These are phyloP conservation scores for Aproaerema taeniolella DNA, from an alignment of 2,888 invertebrate species.

Conservation along the genomic window DNA sequence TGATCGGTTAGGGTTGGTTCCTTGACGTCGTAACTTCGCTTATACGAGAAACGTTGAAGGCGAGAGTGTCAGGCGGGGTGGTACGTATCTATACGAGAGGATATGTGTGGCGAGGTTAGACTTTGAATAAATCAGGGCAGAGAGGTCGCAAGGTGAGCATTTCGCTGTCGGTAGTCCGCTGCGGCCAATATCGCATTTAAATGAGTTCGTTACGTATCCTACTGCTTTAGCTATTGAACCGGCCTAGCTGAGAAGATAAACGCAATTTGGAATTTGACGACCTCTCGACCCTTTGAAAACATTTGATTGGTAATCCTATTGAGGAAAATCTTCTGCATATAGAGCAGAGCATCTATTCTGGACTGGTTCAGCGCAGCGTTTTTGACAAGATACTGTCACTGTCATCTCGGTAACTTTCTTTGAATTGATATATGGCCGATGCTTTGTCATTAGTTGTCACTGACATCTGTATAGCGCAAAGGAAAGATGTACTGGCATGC, in stretches of 20 bases:
- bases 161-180: slow-evolving; percentile 22
- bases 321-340: too few species aligned
- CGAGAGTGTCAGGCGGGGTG: slow-evolving; percentile 27
- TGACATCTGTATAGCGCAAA: too few species aligned
- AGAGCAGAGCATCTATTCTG: too few species aligned
- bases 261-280: slow-evolving; percentile 37
- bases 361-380: too few species aligned
- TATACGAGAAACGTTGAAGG: slow-evolving; percentile 33
- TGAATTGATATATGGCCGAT: too few species aligned
- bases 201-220: slow-evolving; percentile 45
- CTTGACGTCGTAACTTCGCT: slow-evolving; percentile 18
- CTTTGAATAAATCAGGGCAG: slow-evolving; percentile 51
- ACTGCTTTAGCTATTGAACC: slow-evolving; percentile 36
- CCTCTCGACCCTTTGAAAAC: slow-evolving; percentile 32
- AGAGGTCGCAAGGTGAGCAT: slow-evolving; percentile 40
- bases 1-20: neutral
- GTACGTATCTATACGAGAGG: neutral
- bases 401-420: too few species aligned
- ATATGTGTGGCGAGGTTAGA: slow-evolving; percentile 35
- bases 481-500: too few species aligned
- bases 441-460: too few species aligned
- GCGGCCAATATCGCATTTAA: slow-evolving; percentile 50
- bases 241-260: slow-evolving; percentile 26
- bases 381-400: neutral
- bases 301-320: slow-evolving; percentile 26